These are phyloP conservation scores for Hypanus sabinus DNA, from an alignment of 2,113 vertebrate species.

Conservation along the genomic window DNA sequence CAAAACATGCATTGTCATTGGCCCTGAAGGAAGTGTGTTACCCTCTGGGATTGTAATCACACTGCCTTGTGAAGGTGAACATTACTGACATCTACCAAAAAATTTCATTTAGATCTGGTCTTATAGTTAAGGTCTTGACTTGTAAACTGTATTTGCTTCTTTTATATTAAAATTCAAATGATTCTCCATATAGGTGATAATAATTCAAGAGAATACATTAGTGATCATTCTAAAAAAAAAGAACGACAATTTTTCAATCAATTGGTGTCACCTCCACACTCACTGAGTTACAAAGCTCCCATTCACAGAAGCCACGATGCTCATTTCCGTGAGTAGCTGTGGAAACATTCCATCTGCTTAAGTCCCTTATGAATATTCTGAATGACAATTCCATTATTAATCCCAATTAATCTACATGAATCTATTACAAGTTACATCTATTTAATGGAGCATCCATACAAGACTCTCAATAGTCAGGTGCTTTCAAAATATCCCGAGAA, in stretches of 20 bases:
- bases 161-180: not conserved
- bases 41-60: not conserved
- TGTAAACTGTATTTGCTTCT: not conserved
- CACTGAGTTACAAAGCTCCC: not conserved
- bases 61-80: not conserved
- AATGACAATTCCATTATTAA: conserved; percentile 6
- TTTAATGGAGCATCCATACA: not conserved
- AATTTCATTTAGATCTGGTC: not conserved
- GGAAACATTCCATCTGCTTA: not conserved
- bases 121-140: not conserved
- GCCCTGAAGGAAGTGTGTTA: not conserved
- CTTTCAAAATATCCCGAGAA: not conserved
- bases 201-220: not conserved
- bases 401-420: not conserved
- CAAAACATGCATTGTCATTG: not conserved
- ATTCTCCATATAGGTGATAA: not conserved
- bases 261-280: no score
- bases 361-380: not conserved
- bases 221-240: not conserved
- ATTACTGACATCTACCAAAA: not conserved
- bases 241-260: not conserved
- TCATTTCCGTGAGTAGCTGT: not conserved
- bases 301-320: not conserved
- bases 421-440: not conserved
- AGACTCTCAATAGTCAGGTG: not conserved